phyloP scores from a whole-genome alignment of 37 sponge, comb jelly and placozoan genomes.

The Geodia barretti region DNA sequence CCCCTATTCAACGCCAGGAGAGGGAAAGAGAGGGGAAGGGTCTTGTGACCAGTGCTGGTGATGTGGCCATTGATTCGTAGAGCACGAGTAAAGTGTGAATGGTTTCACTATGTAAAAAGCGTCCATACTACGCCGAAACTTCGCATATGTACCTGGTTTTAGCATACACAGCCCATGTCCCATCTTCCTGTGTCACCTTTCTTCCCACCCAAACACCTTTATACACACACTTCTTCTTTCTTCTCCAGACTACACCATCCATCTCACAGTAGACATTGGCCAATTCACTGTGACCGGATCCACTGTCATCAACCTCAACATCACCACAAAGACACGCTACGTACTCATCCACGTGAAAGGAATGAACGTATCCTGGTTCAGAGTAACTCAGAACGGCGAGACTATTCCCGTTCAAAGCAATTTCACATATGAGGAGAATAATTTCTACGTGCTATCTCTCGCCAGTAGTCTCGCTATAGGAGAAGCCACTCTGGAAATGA shows the following conservation, averaged over 20 bases:
- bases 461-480: background rate
- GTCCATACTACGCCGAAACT: too few relatives aligned
- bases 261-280: conserved; percentile 54
- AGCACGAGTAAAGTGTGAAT: too few relatives aligned
- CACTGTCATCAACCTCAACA: conserved; percentile 27
- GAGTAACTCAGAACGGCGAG: background rate
- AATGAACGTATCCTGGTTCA: conserved; percentile 47
- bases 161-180: background rate
- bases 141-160: too few relatives aligned
- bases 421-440: conserved; percentile 26
- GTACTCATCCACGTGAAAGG: conserved; percentile 66
- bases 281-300: conserved; percentile 53
- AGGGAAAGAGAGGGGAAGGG: too few relatives aligned
- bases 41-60: too few relatives aligned
- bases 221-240: background rate
- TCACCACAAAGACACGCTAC: conserved; percentile 20
- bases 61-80: too few relatives aligned
- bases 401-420: background rate
- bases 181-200: background rate
- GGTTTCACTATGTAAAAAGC: too few relatives aligned
- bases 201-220: background rate
- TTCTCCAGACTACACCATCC: conserved; percentile 37
- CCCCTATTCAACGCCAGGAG: too few relatives aligned
- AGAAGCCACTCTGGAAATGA: conserved; percentile 13
- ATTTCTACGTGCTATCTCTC: conserved; percentile 62